Base-by-base conservation (phyloP, 2,888 invertebrate genomes). In the Automeris io region DNA sequence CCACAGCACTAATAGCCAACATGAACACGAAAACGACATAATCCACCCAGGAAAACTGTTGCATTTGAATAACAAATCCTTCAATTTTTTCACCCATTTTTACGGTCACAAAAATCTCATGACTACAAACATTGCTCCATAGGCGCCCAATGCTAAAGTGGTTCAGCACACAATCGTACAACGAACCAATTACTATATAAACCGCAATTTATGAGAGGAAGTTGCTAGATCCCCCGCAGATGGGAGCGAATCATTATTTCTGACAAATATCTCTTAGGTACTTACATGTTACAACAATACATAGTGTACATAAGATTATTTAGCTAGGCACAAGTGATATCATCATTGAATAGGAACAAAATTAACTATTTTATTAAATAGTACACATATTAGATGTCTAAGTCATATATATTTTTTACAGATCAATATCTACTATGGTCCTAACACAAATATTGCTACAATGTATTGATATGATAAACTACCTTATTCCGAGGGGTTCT, bases 21-120 rank as follows among this genome's bases (percentile, higher is more conserved):
- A 95, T 95, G 1, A 89, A 61, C 40, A 90, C 88, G 70, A 95
- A 95, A 49, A 95, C 92, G 1, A 91, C 63, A 74, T 96, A 96
- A 69, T 96, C 96, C 35, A 88, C 87, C 88, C 90, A 90, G 8
- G 91, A 90, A 57, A 93, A 93, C 49, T 83, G 88, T 57, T 91
- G 91, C 75, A 92, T 77, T 34, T 88, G 72, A 35, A 65, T 61
- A 51, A 85, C 72, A 53, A 90, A 71, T 42, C 87, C 86, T 31
- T 80, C 72, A 1, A 89, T 83, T 40, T 86, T 78, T 16, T 66
- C 70, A 44, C 54, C 66, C 78, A 79, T 78, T 37, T 46, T 67
- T 4, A 8, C 33, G 16, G 24, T 33, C 37, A 36, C 16, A 32
- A n/a, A n/a, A n/a, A 25, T 37, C 22, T 34, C 9, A 11, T 31